These are phyloP conservation scores for Aurelia sp. DNA, from an alignment of 30 jellyfish, hydroid and myxozoan species.

Conservation along the genomic window DNA sequence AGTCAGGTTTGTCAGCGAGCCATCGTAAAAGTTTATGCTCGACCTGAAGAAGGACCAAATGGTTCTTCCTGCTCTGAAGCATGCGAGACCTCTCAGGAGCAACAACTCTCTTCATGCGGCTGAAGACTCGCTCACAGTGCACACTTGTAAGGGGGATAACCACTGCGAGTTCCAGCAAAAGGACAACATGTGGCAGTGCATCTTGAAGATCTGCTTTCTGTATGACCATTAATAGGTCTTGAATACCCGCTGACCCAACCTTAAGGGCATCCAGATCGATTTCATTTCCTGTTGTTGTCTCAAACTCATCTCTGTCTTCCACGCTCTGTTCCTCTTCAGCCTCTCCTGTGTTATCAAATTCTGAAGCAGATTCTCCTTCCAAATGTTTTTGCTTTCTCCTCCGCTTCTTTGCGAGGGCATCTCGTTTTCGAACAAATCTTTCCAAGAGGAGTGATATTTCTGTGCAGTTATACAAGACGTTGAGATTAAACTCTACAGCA, in stretches of 20 bases:
- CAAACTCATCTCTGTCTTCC: not conserved
- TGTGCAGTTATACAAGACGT: constrained; percentile 2
- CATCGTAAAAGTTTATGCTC: constrained; percentile 25
- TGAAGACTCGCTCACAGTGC: constrained; percentile 62
- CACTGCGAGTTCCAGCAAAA: constrained; percentile 30
- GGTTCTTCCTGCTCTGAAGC: constrained; percentile 56
- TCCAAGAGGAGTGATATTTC: constrained; percentile 23
- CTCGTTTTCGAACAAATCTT: too few species aligned
- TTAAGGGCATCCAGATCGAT: not conserved
- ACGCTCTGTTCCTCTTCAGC: not conserved
- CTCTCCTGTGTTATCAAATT: too few species aligned
- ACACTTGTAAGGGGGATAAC: constrained; percentile 39
- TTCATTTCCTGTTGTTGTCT: not conserved
- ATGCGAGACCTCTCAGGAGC: constrained; percentile 39
- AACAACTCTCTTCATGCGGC: constrained; percentile 51
- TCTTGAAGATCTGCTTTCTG: constrained; percentile 23
- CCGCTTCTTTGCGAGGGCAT: too few species aligned
- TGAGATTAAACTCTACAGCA: constrained; percentile 10
- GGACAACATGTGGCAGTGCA: constrained; percentile 23
- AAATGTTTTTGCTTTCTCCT: too few species aligned
- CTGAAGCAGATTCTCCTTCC: too few species aligned
- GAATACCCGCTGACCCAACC: constrained; percentile 31
- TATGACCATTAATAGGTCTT: constrained; percentile 42
- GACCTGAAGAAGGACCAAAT: constrained; percentile 53
- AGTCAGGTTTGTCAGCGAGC: constrained; percentile 13